Evolutionary conservation across 2,797 vertebrate genomes (phyloP).

Genomic region (Onychomys torridus): DNA sequence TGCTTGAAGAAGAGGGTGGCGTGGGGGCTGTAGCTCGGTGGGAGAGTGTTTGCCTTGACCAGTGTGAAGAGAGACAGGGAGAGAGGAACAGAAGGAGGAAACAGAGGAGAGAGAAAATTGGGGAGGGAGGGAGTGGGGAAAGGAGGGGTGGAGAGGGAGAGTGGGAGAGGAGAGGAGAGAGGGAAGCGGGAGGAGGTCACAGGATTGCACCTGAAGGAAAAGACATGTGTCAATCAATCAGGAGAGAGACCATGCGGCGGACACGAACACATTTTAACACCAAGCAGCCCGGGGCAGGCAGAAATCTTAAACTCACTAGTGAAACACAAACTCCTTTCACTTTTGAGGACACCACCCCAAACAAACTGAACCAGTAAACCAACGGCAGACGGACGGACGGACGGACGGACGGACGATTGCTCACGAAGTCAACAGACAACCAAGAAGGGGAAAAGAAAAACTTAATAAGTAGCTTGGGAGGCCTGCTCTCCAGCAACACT

Average conservation of each 20-base stretch:
- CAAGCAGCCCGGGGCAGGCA: conserved; percentile 9
- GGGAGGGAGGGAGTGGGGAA: background rate
- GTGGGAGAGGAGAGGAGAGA: background rate
- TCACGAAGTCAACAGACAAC: conserved; percentile 13
- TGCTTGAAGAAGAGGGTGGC: background rate
- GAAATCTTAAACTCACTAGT: conserved; percentile 53
- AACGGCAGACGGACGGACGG: background rate
- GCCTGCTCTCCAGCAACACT: background rate
- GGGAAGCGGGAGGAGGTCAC: background rate
- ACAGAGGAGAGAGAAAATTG: background rate
- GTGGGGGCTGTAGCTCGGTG: background rate
- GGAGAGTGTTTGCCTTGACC: background rate
- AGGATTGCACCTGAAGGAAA: conserved; percentile 31
- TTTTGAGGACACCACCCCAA: conserved; percentile 27
- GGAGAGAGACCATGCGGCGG: background rate
- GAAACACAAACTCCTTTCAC: conserved; percentile 34
- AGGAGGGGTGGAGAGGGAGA: too few species aligned
- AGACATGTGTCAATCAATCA: background rate
- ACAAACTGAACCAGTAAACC: conserved; percentile 59
- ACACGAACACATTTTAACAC: conserved; percentile 17
- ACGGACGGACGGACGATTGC: conserved; percentile 9
- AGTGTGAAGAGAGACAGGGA: background rate
- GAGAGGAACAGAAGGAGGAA: too few species aligned
- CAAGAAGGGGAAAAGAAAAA: background rate
- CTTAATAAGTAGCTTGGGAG: background rate